Evolutionary conservation across 2,797 vertebrate genomes (phyloP), one percentile per base, ranked within the genome.

Genomic region (Gila robusta): DNA sequence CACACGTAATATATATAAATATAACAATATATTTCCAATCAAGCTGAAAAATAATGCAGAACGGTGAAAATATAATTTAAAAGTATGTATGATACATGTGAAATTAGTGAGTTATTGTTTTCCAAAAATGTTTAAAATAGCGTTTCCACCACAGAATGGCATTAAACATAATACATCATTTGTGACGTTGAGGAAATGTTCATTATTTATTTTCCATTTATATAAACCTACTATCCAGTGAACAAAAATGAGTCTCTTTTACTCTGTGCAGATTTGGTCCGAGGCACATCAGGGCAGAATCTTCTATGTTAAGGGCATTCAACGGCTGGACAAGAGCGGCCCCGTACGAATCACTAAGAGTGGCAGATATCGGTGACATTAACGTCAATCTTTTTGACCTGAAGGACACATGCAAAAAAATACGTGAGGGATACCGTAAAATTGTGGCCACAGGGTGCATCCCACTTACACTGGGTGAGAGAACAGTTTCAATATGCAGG

Each of bases 281-380:
- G 0, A 91, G 96, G 0, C 96, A 98, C 67, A 98, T 99, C 91
- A 92, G 98, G 2, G 95, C 95, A 0, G 98, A 99, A 87, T 99
- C 98, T 0, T 91, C 77, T 1, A 0, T 98, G 95, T 72, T 98
- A 87, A 92, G 97, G 79, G 1, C 86, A 0, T 96, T 66, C 92
- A 98, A 97, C 71, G 89, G 94, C 0, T 94, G 95, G 91, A 98
- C 96, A 0, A 89, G 94, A 2, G 97, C 97, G 0, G 95, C 96
- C 0, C 98, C 98, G 0, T 99, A 95, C 0, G 95, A 97, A 87
- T 98, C 96, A n/a, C 91, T 99, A 32, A 79, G 82, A 88, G 97
- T 98, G 4, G 98, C 98, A 0, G 98, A 99, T 88, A 94, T 98
- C 0, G 98, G 98, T 0, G 97, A 99, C 0, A 94, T 99, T 41